Base-by-base conservation (phyloP, 1,140 invertebrate species). In the Atta colombica region DNA sequence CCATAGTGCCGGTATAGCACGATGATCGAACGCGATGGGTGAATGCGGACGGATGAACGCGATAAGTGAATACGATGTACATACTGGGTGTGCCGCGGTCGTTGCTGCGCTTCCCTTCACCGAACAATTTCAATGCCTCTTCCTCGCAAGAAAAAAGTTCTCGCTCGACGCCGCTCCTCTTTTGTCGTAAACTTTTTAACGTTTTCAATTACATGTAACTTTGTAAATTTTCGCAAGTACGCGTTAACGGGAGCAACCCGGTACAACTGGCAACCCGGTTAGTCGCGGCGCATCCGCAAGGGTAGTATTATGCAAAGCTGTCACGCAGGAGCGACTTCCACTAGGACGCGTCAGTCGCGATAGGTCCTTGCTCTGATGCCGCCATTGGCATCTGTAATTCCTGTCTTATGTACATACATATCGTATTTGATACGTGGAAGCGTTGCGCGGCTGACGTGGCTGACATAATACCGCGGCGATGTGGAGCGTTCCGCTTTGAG, bases 341-440 rank as follows among this genome's bases (percentile, higher is more conserved):
- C 58, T 45, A 51, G 77, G 66, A 86, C 55, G 53, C 35, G 55
- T 49, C 28, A 21, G 31, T n/a, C 72, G 49, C n/a, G 65, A 74
- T 53, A 49, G 58, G 55, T 75, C 65, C 31, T 55, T 25, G 21
- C 68, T 49, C 35, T 0, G 49, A 16, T 18, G 4, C 58, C 68
- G 77, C 49, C 84, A 81, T 89, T 82, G 77, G 77, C 77, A 80
- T 81, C 65, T 68, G 69, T 45, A 72, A 89, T 89, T 89, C 75
- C 66, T 89, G 72, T 75, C 66, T 89, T 81, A 77, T 65, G 84
- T 61, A 60, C 72, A 77, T 66, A 68, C 61, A 80, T 77, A 77
- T 61, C 77, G 75, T 12, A 49, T 49, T 74, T 87, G 88, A 87
- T 82, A 31, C 77, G 58, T n/a, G 63, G 35, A 31, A 49, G 45